Percentiles rank a stretch among this genome's conserved stretches.
Evolutionary conservation across 2,113 vertebrate species (phyloP).

Genomic region (Eulacestoma nigropectus): DNA sequence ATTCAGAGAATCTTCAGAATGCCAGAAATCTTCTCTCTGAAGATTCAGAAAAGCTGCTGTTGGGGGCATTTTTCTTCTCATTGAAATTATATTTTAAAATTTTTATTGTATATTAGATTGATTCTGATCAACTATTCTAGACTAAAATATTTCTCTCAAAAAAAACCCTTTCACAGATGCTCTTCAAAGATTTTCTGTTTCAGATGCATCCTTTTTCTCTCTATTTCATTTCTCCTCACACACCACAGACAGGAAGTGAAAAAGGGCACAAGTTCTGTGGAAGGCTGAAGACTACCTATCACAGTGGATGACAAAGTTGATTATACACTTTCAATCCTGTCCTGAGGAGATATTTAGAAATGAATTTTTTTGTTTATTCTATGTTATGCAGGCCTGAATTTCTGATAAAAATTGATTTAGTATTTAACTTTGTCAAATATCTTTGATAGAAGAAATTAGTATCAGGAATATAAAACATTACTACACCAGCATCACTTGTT

Average conservation of each 20-base stretch:
- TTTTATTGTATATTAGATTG: neutral
- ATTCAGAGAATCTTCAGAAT: too few relatives aligned
- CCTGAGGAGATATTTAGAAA: neutral
- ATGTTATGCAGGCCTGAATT: neutral
- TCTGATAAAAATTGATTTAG: neutral
- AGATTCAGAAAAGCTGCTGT: neutral
- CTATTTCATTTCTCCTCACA: neutral
- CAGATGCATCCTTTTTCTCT: neutral
- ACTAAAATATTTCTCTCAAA: neutral
- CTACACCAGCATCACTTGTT: neutral
- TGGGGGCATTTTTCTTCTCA: neutral
- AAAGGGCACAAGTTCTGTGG: neutral
- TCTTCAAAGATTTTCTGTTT: neutral
- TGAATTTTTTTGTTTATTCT: neutral
- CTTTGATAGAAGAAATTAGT: neutral
- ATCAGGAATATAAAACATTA: neutral
- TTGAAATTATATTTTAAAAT: neutral
- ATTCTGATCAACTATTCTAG: neutral
- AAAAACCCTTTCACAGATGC: neutral
- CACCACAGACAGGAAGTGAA: neutral
- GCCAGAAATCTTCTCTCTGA: too few relatives aligned
- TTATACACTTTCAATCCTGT: neutral
- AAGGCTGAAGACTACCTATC: neutral
- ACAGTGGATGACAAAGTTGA: neutral
- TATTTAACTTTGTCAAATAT: neutral